These are phyloP conservation scores for Rhopalosiphum padi DNA, from an alignment of 1,140 invertebrate species.

Conservation along the genomic window DNA sequence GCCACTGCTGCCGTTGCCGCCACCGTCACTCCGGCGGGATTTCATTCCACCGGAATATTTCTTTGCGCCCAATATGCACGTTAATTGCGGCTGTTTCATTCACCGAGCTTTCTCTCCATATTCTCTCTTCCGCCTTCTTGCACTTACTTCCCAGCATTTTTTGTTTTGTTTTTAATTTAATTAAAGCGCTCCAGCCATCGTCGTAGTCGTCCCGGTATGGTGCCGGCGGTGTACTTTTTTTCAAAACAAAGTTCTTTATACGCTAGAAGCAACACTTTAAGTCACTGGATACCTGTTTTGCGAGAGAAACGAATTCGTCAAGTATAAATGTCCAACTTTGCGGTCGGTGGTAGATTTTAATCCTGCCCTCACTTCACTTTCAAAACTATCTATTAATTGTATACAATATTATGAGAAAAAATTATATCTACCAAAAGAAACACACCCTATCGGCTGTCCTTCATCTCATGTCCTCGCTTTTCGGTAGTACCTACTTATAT, in stretches of 20 bases:
- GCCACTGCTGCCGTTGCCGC: neutral
- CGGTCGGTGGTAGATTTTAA: too few relatives aligned
- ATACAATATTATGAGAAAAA: too few relatives aligned
- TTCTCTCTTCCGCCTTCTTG: neutral
- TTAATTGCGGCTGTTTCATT: conserved; percentile 29
- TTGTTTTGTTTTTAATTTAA: conserved; percentile 26
- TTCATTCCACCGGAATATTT: conserved; percentile 32
- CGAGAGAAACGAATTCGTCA: neutral
- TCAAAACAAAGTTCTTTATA: neutral
- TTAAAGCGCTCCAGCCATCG: neutral
- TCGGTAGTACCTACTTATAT: too few relatives aligned
- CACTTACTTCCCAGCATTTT: neutral
- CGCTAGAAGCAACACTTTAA: neutral
- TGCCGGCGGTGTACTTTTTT: neutral
- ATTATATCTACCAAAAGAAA: too few relatives aligned
- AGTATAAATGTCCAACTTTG: too few relatives aligned
- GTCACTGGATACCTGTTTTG: neutral
- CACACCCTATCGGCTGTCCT: too few relatives aligned
- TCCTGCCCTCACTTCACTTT: too few relatives aligned
- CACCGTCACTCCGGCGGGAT: neutral
- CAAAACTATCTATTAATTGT: too few relatives aligned
- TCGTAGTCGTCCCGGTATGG: neutral
- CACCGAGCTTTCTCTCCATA: neutral
- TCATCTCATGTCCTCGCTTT: too few relatives aligned
- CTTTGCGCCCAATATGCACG: conserved; percentile 30